These are phyloP conservation scores for Lepilemur septentrionalis DNA, from an alignment of 2,797 vertebrate species.

Conservation along the genomic window DNA sequence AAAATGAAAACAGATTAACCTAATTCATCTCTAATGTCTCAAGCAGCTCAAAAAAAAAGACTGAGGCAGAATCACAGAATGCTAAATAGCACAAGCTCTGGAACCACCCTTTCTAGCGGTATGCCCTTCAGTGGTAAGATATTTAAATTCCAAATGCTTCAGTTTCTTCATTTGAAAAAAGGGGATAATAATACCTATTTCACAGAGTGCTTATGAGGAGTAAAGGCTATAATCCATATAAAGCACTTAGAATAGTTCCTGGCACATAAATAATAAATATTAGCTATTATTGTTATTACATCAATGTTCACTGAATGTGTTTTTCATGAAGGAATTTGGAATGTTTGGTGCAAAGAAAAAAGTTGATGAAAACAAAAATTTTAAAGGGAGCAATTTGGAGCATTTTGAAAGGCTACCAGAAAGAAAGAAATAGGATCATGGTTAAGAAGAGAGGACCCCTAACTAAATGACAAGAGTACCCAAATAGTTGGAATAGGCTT, in stretches of 20 bases:
- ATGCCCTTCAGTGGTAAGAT: background rate
- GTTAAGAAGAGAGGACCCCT: background rate
- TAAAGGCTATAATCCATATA: background rate
- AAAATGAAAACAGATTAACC: constrained; percentile 11
- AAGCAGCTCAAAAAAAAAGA: background rate
- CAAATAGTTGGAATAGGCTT: background rate
- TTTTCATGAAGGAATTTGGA: constrained; percentile 14
- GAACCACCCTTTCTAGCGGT: background rate
- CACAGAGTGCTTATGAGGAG: background rate
- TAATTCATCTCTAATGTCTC: background rate
- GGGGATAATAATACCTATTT: background rate
- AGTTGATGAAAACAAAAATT: background rate
- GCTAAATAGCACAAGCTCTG: background rate
- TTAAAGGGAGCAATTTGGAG: background rate
- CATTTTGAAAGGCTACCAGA: constrained; percentile 14
- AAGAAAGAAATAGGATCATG: background rate
- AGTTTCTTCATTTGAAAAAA: background rate
- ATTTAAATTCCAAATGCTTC: background rate
- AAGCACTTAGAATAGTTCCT: background rate
- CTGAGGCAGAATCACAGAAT: background rate
- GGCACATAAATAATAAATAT: constrained; percentile 4
- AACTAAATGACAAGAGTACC: background rate
- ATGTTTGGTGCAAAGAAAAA: background rate
- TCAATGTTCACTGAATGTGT: background rate
- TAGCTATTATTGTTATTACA: background rate